phyloP scores from a whole-genome alignment of 2,888 invertebrate species.

The Brachyptera putata region DNA sequence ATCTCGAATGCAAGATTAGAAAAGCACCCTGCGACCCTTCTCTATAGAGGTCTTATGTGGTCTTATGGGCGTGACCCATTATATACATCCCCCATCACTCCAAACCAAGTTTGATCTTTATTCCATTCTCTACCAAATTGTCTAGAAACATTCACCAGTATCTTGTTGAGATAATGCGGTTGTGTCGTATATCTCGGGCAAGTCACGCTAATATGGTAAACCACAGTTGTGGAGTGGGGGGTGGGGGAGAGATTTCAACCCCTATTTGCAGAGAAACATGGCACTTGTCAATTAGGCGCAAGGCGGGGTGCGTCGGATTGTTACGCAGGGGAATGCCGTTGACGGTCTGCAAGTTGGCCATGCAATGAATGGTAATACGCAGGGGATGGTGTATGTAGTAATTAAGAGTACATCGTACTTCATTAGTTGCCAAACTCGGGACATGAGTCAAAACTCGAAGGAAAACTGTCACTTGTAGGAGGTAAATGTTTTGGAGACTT shows the following conservation, averaged over 20 bases:
- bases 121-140: neutral
- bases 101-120: neutral
- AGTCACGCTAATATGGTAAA: slow-evolving; percentile 19
- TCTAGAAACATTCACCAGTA: neutral
- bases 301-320: slow-evolving; percentile 3
- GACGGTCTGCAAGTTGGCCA: too few species aligned
- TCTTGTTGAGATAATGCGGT: slow-evolving; percentile 13
- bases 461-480: too few species aligned
- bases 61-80: neutral
- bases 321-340: neutral
- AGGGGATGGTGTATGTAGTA: too few species aligned
- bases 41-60: neutral
- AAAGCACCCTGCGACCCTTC: too few species aligned
- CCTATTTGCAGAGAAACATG: neutral
- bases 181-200: neutral
- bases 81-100: too few species aligned
- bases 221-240: neutral
- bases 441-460: too few species aligned
- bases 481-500: too few species aligned
- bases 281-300: slow-evolving; percentile 18
- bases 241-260: neutral
- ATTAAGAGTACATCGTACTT: too few species aligned
- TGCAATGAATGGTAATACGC: too few species aligned
- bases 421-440: too few species aligned
- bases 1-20: too few species aligned